phyloP scores from a whole-genome alignment of 1,140 invertebrate species.

The Drosophila sp. region DNA sequence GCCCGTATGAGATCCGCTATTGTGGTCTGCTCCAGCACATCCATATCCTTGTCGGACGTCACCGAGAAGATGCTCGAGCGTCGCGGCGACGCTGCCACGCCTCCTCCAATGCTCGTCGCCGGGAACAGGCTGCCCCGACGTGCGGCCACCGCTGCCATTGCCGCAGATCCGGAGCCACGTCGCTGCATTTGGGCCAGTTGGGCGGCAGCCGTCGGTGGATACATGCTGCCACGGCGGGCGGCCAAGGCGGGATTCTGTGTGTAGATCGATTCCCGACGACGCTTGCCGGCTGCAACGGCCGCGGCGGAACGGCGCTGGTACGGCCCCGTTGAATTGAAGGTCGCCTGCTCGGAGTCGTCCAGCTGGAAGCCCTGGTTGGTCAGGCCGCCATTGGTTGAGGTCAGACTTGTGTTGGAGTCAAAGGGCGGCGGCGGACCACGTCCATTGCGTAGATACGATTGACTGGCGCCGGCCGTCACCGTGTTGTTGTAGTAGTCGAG shows the following conservation, averaged over 20 bases:
- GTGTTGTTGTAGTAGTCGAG: conserved; percentile 80
- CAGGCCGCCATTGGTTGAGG: conserved; percentile 43
- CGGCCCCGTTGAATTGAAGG: conserved; percentile 33
- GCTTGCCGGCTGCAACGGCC: conserved; percentile 28
- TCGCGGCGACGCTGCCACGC: conserved; percentile 57
- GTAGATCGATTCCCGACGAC: conserved; percentile 74
- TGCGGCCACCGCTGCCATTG: conserved; percentile 68
- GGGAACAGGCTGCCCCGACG: conserved; percentile 76
- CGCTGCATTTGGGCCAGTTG: conserved; percentile 74
- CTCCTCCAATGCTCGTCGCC: conserved; percentile 43
- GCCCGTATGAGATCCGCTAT: conserved; percentile 90
- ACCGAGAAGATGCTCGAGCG: conserved; percentile 86
- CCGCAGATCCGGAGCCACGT: conserved; percentile 79
- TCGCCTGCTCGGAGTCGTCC: conserved; percentile 56
- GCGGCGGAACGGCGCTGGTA: conserved; percentile 60
- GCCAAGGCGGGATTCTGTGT: conserved; percentile 69
- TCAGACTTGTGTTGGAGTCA: conserved; percentile 59
- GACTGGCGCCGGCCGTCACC: conserved; percentile 85
- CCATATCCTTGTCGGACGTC: conserved; percentile 86
- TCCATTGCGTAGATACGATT: conserved; percentile 66
- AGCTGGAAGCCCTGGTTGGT: conserved; percentile 64
- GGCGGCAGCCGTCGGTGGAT: conserved; percentile 55
- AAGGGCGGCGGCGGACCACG: conserved; percentile 55
- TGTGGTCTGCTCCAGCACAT: conserved; percentile 90
- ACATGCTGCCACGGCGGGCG: conserved; percentile 74